Conservation (phyloP, 1,140 invertebrate species). For the Hormaphis cornu region DNA sequence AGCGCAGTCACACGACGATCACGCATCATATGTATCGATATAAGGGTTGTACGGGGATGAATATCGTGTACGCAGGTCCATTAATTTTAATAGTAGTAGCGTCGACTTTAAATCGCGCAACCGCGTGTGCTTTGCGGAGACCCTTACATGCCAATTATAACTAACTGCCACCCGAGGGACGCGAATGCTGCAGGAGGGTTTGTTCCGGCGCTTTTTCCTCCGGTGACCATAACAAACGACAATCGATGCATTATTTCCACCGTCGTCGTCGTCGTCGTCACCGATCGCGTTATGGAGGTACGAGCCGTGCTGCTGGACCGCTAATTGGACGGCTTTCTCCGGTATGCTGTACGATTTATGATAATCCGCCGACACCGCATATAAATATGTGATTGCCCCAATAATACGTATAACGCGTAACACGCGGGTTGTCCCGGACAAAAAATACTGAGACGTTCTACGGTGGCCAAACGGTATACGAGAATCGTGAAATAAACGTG, state of each 20-base stretch:
- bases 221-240: slow-evolving; percentile 27
- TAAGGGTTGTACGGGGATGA: no score
- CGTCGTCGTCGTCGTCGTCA: no score
- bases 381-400: no score
- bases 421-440: no score
- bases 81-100: slow-evolving; percentile 7
- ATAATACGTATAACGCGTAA: no score
- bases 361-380: not conserved
- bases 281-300: no score
- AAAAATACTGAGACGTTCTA: no score
- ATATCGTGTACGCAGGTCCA: not conserved
- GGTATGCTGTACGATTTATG: not conserved
- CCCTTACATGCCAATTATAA: slow-evolving; percentile 32
- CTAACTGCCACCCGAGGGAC: slow-evolving; percentile 30
- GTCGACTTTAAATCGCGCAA: slow-evolving; percentile 5
- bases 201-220: not conserved
- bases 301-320: not conserved
- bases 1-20: no score
- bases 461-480: no score
- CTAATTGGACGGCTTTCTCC: slow-evolving; percentile 19
- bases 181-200: not conserved
- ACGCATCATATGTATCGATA: not conserved
- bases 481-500: no score
- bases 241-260: slow-evolving; percentile 27
- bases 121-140: not conserved